These are phyloP conservation scores for Melanogrammus aeglefinus DNA, from an alignment of 2,797 vertebrate species.

Conservation along the genomic window DNA sequence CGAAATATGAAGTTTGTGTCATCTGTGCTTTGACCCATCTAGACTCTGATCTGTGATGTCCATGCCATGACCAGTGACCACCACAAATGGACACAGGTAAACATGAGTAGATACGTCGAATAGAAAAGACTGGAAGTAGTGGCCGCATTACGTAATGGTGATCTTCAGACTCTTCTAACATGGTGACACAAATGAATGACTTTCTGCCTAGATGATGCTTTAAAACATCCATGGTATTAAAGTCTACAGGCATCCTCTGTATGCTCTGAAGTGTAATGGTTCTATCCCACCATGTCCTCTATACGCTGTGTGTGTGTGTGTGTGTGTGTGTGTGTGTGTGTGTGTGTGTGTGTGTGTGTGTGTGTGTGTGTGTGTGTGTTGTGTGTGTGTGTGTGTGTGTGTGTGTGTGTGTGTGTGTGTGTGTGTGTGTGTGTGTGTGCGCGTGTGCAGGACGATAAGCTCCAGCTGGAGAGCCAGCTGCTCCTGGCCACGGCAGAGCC, in stretches of 20 bases:
- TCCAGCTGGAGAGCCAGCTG: constrained; percentile 94
- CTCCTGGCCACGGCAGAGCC: constrained; percentile 96
- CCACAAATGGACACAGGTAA: constrained; percentile 99
- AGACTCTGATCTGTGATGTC: constrained; percentile 92
- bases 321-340: too few relatives aligned
- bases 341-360: too few relatives aligned
- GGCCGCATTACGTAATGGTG: neutral
- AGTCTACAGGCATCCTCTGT: too few relatives aligned
- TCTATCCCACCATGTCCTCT: too few relatives aligned
- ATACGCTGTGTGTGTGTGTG: too few relatives aligned
- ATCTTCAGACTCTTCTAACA: neutral
- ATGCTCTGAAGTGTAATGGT: too few relatives aligned
- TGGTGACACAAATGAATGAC: neutral
- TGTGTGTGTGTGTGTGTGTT: neutral
- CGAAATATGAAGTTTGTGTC: neutral
- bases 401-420: neutral
- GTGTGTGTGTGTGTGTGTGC: too few relatives aligned
- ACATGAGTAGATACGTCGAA: neutral
- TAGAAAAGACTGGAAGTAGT: neutral
- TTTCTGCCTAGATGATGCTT: neutral
- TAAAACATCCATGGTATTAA: too few relatives aligned
- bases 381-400: neutral
- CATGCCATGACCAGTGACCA: constrained; percentile 98
- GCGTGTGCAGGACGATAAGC: constrained; percentile 88
- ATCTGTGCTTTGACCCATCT: constrained; percentile 13